These are phyloP conservation scores for Gallinago stenura DNA, from an alignment of 2,797 vertebrate genomes.

Conservation along the genomic window DNA sequence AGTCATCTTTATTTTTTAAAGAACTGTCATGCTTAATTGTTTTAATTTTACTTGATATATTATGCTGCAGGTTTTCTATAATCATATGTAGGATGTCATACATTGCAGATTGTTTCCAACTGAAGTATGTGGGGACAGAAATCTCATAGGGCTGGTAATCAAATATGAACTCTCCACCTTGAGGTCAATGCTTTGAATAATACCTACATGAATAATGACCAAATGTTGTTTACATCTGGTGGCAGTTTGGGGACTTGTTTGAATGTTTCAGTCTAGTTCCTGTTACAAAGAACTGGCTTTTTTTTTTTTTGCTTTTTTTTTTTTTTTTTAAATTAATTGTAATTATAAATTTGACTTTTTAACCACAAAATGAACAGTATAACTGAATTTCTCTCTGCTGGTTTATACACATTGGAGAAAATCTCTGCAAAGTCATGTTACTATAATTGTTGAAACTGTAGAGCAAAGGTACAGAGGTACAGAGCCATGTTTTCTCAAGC, in stretches of 20 bases:
- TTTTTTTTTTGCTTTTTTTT: not conserved
- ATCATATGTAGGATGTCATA: conserved; percentile 54
- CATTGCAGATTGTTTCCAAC: conserved; percentile 58
- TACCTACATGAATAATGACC: conserved; percentile 43
- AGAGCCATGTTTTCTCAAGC: not conserved
- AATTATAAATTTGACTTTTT: not conserved
- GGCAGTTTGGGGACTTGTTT: conserved; percentile 9
- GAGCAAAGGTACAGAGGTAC: not conserved
- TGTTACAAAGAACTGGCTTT: not conserved
- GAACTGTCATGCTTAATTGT: conserved; percentile 48
- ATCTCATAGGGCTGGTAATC: conserved; percentile 34
- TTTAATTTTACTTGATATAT: conserved; percentile 65
- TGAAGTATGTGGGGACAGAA: conserved; percentile 37
- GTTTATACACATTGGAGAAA: not conserved
- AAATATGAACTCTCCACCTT: conserved; percentile 36
- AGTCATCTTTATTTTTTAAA: conserved; percentile 39
- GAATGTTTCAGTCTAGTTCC: conserved; percentile 2
- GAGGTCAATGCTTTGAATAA: conserved; percentile 55
- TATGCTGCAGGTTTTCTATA: conserved; percentile 50
- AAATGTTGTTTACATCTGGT: conserved; percentile 56
- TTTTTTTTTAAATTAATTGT: not conserved
- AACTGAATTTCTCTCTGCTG: not conserved
- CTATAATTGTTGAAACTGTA: not conserved
- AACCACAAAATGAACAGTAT: not conserved
- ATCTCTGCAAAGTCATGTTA: not conserved